Evolutionary conservation across 1,140 invertebrate species (phyloP).

Genomic region (Homalodisca vitripennis): DNA sequence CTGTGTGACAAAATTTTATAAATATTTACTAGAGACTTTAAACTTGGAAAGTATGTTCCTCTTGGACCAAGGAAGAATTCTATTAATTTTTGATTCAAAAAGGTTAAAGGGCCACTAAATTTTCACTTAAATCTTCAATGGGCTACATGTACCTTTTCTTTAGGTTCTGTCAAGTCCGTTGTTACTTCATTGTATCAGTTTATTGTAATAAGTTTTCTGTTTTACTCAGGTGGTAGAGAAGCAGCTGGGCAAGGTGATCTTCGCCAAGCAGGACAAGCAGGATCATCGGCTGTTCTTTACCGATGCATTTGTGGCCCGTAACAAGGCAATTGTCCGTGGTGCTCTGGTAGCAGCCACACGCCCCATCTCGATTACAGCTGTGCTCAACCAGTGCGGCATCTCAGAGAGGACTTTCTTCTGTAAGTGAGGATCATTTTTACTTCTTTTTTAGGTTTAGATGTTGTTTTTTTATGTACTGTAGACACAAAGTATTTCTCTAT

Average conservation of each 20-base stretch:
- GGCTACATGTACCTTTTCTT: not conserved
- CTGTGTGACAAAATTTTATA: no score
- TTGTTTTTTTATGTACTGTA: no score
- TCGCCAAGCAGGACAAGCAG: conserved; percentile 78
- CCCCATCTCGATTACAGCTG: conserved; percentile 76
- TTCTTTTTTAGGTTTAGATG: no score
- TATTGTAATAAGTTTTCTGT: no score
- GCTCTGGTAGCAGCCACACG: conserved; percentile 83
- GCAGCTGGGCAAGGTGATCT: conserved; percentile 75
- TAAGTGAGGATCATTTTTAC: no score
- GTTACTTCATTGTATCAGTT: not conserved
- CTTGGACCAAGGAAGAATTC: no score
- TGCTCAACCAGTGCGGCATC: conserved; percentile 77
- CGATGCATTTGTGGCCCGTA: conserved; percentile 80
- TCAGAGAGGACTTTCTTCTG: conserved; percentile 83
- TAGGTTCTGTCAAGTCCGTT: not conserved
- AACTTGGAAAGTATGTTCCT: no score
- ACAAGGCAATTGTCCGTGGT: conserved; percentile 82
- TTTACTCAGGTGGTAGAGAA: conserved; percentile 66
- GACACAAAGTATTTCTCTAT: no score
- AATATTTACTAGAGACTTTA: no score
- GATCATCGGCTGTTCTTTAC: conserved; percentile 87
- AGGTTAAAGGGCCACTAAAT: no score
- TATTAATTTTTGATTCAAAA: no score
- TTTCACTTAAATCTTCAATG: no score